Evolutionary conservation across 2,888 invertebrate species (phyloP).

Genomic region (Lithophane leautieri): DNA sequence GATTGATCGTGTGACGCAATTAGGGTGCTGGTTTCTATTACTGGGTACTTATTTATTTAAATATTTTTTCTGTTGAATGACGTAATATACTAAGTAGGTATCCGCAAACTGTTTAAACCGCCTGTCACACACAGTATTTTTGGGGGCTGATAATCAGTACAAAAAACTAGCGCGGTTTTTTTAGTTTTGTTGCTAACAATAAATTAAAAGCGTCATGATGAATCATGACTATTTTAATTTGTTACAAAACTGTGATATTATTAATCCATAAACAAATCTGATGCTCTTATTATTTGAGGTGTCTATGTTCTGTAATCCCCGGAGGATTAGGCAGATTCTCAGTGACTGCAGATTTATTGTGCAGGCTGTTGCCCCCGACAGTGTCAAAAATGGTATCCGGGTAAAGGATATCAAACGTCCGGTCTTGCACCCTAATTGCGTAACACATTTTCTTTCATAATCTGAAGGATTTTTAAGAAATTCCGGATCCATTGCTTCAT

Average conservation of each 20-base stretch:
- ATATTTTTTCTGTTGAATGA: background rate
- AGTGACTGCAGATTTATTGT: background rate
- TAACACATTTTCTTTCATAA: background rate
- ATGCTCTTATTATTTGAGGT: background rate
- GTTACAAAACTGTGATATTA: no score
- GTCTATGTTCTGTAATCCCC: background rate
- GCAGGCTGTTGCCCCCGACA: background rate
- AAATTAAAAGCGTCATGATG: no score
- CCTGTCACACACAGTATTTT: background rate
- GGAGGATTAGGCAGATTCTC: background rate
- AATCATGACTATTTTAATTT: no score
- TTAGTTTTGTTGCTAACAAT: background rate
- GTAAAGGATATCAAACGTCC: no score
- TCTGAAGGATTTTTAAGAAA: background rate
- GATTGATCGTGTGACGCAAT: no score
- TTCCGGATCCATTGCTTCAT: background rate
- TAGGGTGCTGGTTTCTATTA: no score
- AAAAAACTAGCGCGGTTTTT: background rate
- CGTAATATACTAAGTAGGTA: background rate
- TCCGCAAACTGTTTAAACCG: background rate
- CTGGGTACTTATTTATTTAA: conserved; percentile 4
- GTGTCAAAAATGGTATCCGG: no score
- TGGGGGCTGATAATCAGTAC: background rate
- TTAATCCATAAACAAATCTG: background rate
- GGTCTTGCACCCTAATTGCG: background rate